Evolutionary conservation across 2,113 vertebrate genomes (phyloP).

Genomic region (Callorhinus ursinus): DNA sequence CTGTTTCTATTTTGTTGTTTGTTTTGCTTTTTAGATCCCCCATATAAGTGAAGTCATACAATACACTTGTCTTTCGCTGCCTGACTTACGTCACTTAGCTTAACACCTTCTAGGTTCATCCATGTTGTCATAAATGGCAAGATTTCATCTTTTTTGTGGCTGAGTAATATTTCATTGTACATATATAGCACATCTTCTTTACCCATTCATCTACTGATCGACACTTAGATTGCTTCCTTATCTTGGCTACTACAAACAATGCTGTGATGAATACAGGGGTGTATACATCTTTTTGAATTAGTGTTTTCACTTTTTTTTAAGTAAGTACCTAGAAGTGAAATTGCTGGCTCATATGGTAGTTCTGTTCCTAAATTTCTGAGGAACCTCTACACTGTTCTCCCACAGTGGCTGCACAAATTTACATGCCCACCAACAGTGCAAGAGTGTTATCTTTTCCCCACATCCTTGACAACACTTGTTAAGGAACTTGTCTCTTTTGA

Average conservation of each 20-base stretch:
- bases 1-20: background rate
- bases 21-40: background rate
- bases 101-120: background rate
- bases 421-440: background rate
- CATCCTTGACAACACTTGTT: background rate
- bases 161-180: background rate
- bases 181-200: background rate
- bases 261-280: background rate
- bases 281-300: background rate
- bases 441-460: background rate
- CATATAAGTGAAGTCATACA: background rate
- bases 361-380: background rate
- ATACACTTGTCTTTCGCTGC: background rate
- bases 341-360: background rate
- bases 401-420: background rate
- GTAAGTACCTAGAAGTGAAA: background rate
- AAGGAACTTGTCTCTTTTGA: constrained; percentile 43
- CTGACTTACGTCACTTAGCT: background rate
- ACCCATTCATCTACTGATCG: background rate
- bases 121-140: background rate
- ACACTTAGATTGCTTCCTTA: background rate
- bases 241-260: background rate
- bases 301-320: background rate
- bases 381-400: background rate
- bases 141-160: background rate